These are phyloP conservation scores for Pyralis farinalis DNA, from an alignment of 2,888 invertebrate genomes.

Conservation along the genomic window DNA sequence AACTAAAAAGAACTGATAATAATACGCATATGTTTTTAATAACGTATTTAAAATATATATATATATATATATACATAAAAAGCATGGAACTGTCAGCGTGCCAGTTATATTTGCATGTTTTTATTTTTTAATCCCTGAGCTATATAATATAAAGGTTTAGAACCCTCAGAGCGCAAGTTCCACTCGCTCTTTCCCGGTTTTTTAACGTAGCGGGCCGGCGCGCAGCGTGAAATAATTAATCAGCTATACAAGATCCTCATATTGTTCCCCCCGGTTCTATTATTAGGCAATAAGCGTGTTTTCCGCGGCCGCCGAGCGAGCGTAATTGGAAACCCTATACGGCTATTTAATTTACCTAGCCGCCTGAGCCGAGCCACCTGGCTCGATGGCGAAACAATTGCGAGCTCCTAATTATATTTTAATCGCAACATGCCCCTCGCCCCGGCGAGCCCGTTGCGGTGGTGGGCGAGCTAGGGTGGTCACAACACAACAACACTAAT, in stretches of 20 bases:
- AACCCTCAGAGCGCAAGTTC: too few species aligned
- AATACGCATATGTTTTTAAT: too few species aligned
- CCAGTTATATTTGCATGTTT: too few species aligned
- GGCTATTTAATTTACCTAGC: constrained; percentile 76
- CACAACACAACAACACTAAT: constrained; percentile 60
- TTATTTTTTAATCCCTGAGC: too few species aligned
- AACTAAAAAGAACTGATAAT: too few species aligned
- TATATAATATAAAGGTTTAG: too few species aligned
- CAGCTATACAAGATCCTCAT: constrained; percentile 54
- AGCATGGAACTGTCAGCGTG: too few species aligned
- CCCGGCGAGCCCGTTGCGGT: constrained; percentile 22
- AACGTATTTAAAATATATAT: too few species aligned
- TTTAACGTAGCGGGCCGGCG: constrained; percentile 37
- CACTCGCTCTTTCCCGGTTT: too few species aligned
- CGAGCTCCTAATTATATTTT: constrained; percentile 79
- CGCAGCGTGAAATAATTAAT: constrained; percentile 55
- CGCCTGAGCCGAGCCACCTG: constrained; percentile 64
- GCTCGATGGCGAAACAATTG: constrained; percentile 78
- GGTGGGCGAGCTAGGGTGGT: constrained; percentile 25
- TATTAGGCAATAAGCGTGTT: constrained; percentile 71
- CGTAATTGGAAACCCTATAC: constrained; percentile 73
- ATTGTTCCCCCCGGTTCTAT: constrained; percentile 54
- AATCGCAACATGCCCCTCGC: constrained; percentile 66
- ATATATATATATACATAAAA: too few species aligned
- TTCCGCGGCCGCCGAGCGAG: constrained; percentile 51